These are phyloP conservation scores for Drosophila auraria DNA, from an alignment of 1,140 invertebrate species.

Conservation along the genomic window DNA sequence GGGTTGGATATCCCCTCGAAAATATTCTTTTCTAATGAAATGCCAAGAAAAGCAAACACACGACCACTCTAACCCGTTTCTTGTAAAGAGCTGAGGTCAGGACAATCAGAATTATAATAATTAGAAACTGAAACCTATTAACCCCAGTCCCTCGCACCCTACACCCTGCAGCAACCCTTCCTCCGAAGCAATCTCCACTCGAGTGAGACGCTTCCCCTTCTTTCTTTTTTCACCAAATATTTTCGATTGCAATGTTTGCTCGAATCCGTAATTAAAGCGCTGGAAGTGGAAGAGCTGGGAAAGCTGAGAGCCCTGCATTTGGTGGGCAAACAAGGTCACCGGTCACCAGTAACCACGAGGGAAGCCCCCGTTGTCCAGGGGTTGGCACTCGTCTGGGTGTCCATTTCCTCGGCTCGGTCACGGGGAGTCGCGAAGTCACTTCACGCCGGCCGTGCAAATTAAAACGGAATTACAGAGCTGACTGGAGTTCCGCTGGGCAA, in stretches of 20 bases:
- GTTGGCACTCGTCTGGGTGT: conserved; percentile 42
- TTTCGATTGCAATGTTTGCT: conserved; percentile 61
- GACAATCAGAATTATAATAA: conserved; percentile 59
- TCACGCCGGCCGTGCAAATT: conserved; percentile 69
- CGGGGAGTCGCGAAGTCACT: conserved; percentile 26
- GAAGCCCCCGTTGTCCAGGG: neutral
- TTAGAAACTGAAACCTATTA: conserved; percentile 54
- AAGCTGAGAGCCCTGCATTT: conserved; percentile 45
- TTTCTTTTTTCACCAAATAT: conserved; percentile 38
- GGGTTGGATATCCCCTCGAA: neutral
- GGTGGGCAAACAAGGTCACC: conserved; percentile 55
- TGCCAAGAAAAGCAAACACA: conserved; percentile 2
- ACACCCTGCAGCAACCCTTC: conserved; percentile 7
- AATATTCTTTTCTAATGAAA: conserved; percentile 14
- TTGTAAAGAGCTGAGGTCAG: conserved; percentile 8
- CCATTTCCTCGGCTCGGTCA: conserved; percentile 48
- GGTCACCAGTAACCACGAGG: neutral
- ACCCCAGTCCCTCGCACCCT: conserved; percentile 10
- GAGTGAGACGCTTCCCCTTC: neutral
- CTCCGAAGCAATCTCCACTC: conserved; percentile 9
- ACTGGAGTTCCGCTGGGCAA: conserved; percentile 44
- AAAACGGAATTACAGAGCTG: conserved; percentile 73
- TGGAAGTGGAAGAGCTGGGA: conserved; percentile 16
- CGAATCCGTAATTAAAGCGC: conserved; percentile 71
- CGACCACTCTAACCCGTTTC: neutral